These are phyloP conservation scores for Cantharis flavilabris DNA, from an alignment of 2,888 invertebrate genomes.

Conservation along the genomic window DNA sequence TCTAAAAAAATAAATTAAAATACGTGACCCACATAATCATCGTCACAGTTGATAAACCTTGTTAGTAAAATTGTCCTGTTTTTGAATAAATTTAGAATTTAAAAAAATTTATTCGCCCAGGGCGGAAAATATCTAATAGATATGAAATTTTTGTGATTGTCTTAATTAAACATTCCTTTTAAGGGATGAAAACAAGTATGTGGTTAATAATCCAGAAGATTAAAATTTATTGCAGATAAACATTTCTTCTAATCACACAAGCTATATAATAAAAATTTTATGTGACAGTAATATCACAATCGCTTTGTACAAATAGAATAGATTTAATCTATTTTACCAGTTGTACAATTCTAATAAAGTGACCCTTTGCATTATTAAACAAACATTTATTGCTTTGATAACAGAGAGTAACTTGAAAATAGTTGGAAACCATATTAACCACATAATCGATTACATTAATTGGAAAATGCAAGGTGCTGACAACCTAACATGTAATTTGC, in stretches of 20 bases:
- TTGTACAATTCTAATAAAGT: not conserved
- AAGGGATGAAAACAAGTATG: not conserved
- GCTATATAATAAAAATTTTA: not conserved
- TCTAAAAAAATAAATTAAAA: not conserved
- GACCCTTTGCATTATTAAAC: not conserved
- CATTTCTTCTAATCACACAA: not conserved
- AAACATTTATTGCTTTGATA: not conserved
- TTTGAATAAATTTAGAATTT: not conserved
- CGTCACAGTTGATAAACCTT: not conserved
- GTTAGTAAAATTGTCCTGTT: not conserved
- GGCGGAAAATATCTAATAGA: not conserved
- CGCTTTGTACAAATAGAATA: not conserved
- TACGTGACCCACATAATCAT: not conserved
- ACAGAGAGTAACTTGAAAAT: not conserved
- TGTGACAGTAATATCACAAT: not conserved
- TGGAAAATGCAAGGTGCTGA: not conserved
- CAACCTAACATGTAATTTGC: not conserved
- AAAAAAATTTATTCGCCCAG: not conserved
- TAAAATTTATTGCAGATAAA: not conserved
- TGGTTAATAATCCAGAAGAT: not conserved
- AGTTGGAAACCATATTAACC: not conserved
- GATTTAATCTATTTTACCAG: not conserved
- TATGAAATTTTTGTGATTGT: not conserved
- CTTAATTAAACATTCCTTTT: not conserved
- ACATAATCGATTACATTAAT: not conserved